Base-by-base conservation (phyloP, 2,888 invertebrate species). In the Allacma fusca region DNA sequence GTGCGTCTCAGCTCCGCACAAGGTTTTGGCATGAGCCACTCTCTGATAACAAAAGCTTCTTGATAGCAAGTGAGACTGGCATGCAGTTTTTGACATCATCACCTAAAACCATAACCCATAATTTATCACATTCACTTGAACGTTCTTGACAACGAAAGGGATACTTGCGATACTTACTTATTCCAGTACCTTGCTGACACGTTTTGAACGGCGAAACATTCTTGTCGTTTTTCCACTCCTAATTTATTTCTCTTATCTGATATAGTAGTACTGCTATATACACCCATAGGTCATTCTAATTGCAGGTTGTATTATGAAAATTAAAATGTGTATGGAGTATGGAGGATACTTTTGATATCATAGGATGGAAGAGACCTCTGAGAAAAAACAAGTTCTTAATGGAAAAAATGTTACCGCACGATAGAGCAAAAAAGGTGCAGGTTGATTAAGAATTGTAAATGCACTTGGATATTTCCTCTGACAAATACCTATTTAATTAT, bases 41-140 rank as follows among this genome's bases (percentile, higher is more conserved):
- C 50, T 50, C n/a, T 50, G 50, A 50, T 4, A 50, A 13, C 16
- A 50, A 50, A 50, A 13, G 50, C 16, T n/a, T 19, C 50, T 50
- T 50, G 9, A 50, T 34, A 34, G 9, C 16, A 16, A n/a, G 2
- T 19, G 2, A 19, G 2, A 4, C 50, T 50, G 50, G 24, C 16
- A 26, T 62, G 62, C 23, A 62, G 62, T 12, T 62, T 26, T 62
- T 62, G 62, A 62, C 62, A 62, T 62, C 62, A 62, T 62, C 62
- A 62, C 62, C 62, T 62, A 62, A 62, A 62, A 62, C 19, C 21
- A 62, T 62, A 62, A 62, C 23, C 62, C 26, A 62, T 62, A 24
- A 62, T 62, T 62, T 62, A 62, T 62, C 62, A 23, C 24, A 24
- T 24, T 7, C 23, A 24, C 62, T 62, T 23, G 19, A 26, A 62